phyloP scores from a whole-genome alignment of 2,113 vertebrate genomes.

The Corythornis cristatus region DNA sequence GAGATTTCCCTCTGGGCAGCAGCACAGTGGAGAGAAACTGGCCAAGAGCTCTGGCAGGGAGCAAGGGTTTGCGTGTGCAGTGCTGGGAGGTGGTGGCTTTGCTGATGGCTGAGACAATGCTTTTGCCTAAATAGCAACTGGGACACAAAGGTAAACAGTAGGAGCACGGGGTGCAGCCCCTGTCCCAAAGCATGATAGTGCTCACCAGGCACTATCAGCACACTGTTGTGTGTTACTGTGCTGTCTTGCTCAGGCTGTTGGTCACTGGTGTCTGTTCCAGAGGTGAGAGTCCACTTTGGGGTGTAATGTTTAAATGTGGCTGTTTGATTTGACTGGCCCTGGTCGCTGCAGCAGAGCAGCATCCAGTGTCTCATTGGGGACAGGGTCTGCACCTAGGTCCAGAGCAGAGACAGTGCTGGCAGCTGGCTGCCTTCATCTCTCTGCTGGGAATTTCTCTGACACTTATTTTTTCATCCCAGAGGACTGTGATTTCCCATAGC shows the following conservation, averaged over 20 bases:
- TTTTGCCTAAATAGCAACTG: background rate
- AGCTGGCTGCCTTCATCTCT: background rate
- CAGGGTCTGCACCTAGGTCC: background rate
- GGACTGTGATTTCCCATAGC: background rate
- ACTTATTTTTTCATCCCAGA: background rate
- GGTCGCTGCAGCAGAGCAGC: rapidly evolving
- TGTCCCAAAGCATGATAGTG: rapidly evolving
- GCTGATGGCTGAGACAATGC: background rate
- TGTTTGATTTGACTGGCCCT: rapidly evolving
- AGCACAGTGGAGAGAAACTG: too few relatives aligned
- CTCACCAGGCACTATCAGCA: background rate
- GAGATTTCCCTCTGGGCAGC: too few relatives aligned
- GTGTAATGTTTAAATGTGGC: rapidly evolving
- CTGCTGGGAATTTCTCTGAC: background rate
- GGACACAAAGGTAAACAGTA: background rate
- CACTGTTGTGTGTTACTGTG: rapidly evolving
- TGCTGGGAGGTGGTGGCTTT: too few relatives aligned
- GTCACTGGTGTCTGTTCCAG: background rate
- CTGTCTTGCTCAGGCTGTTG: background rate
- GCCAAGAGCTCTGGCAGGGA: too few relatives aligned
- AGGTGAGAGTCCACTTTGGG: rapidly evolving
- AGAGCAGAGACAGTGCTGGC: background rate
- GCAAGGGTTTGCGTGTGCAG: too few relatives aligned
- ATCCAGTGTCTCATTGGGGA: rapidly evolving
- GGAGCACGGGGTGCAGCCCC: background rate